Percentiles rank a stretch among this genome's conserved stretches.
These are phyloP conservation scores for Pseudotriccus pelzelni DNA, from an alignment of 2,797 vertebrate genomes.

Conservation along the genomic window DNA sequence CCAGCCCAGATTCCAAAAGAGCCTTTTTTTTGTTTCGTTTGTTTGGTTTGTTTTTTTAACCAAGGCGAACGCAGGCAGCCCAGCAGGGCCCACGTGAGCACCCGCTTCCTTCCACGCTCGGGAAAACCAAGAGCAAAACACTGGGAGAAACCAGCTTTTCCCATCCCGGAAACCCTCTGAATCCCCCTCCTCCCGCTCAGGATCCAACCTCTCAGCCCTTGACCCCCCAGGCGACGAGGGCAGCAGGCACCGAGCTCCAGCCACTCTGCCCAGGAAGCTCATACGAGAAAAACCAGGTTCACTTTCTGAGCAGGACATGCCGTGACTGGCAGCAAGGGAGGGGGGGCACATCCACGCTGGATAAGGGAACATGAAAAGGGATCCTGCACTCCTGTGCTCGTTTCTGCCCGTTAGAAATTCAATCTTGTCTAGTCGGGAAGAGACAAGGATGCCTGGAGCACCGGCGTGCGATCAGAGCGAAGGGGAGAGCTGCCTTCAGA, in stretches of 20 bases:
- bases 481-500: not conserved
- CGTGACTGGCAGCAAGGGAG: rapidly evolving
- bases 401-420: not conserved
- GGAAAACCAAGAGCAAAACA: not conserved
- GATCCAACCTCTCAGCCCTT: rapidly evolving
- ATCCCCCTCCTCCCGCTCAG: not conserved
- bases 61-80: not conserved
- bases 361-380: not conserved
- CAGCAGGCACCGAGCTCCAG: not conserved
- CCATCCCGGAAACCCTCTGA: not conserved
- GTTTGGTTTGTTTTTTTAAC: not conserved
- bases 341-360: rapidly evolving
- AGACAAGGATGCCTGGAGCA: not conserved
- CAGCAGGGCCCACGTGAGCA: not conserved
- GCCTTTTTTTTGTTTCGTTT: too few relatives aligned
- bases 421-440: not conserved
- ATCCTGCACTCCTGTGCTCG: rapidly evolving
- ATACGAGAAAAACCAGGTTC: not conserved
- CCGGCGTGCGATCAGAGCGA: rapidly evolving
- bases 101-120: rapidly evolving
- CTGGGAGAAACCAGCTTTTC: not conserved
- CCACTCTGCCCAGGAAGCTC: not conserved
- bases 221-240: not conserved
- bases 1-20: not conserved
- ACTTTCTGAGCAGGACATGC: not conserved